phyloP scores from a whole-genome alignment of 2,888 invertebrate species.

The Caenorhabditis sp. region DNA sequence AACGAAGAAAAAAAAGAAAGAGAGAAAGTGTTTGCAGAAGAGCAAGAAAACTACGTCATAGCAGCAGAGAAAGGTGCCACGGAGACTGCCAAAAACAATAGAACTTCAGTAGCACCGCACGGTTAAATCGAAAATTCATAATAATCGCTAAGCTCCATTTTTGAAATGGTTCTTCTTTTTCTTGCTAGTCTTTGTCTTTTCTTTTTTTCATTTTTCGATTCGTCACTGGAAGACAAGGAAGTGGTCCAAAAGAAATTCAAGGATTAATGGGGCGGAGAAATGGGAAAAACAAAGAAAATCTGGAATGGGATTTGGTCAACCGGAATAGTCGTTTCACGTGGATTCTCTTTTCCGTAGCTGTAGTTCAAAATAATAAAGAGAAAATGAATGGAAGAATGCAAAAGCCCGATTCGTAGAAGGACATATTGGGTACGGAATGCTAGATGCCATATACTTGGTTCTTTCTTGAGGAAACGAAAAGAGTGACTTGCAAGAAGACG shows the following conservation, averaged over 20 bases:
- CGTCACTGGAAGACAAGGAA: conserved; percentile 31
- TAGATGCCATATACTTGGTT: no score
- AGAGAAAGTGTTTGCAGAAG: conserved; percentile 27
- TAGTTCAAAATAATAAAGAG: neutral
- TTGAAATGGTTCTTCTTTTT: neutral
- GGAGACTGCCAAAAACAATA: conserved; percentile 43
- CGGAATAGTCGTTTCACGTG: conserved; percentile 16
- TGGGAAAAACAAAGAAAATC: conserved; percentile 24
- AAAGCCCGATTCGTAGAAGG: no score
- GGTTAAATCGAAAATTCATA: no score
- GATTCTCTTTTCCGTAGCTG: neutral
- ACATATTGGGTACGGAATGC: no score
- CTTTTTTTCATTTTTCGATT: conserved; percentile 20
- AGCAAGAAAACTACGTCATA: conserved; percentile 34
- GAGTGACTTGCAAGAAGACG: no score
- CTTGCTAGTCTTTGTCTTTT: conserved; percentile 10
- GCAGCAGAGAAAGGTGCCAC: conserved; percentile 29
- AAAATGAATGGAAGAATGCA: neutral
- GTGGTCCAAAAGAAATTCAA: conserved; percentile 35
- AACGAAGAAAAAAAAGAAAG: conserved; percentile 12
- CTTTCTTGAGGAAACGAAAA: no score
- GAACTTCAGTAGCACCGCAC: conserved; percentile 13
- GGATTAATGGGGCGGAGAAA: conserved; percentile 47
- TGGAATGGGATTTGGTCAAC: conserved; percentile 33
- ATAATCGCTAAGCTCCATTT: neutral